Percentiles rank a stretch among this genome's conserved stretches.
These are phyloP conservation scores for Heteromyza rotundicornis DNA, from an alignment of 2,888 invertebrate species.

Conservation along the genomic window DNA sequence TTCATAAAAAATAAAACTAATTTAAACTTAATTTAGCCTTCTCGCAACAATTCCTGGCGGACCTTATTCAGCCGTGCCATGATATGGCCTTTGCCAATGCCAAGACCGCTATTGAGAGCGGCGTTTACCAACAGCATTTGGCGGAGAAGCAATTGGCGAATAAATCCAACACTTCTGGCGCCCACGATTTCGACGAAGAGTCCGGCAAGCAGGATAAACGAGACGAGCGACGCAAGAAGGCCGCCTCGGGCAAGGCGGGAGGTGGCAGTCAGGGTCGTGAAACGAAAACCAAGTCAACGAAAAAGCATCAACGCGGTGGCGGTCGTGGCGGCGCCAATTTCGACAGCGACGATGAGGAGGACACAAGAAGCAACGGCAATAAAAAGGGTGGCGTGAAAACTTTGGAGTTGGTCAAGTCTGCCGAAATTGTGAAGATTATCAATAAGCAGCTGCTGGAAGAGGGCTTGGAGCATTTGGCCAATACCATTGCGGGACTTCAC, in stretches of 20 bases:
- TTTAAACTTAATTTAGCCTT: constrained; percentile 64
- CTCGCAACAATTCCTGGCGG: constrained; percentile 73
- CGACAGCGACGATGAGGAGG: constrained; percentile 74
- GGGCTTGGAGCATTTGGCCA: constrained; percentile 74
- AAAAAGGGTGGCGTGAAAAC: constrained; percentile 39
- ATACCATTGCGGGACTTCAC: constrained; percentile 73
- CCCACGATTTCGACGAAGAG: constrained; percentile 57
- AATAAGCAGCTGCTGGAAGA: constrained; percentile 71
- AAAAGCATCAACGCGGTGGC: constrained; percentile 72
- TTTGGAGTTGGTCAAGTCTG: constrained; percentile 71
- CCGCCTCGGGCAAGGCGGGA: constrained; percentile 84
- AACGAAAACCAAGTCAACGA: constrained; percentile 92
- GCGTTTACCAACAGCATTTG: constrained; percentile 77
- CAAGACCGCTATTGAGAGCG: constrained; percentile 72
- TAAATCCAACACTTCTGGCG: constrained; percentile 33
- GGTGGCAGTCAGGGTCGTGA: constrained; percentile 93
- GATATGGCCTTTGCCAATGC: constrained; percentile 72
- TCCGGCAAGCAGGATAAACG: constrained; percentile 72
- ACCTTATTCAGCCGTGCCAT: constrained; percentile 72
- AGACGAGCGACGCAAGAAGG: constrained; percentile 89
- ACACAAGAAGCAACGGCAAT: constrained; percentile 60
- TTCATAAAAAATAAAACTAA: not conserved
- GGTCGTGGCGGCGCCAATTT: constrained; percentile 64
- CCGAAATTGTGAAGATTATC: constrained; percentile 74
- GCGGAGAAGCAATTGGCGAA: constrained; percentile 70